Base-by-base conservation (phyloP, 2,888 invertebrate species). In the Leuctra nigra region DNA sequence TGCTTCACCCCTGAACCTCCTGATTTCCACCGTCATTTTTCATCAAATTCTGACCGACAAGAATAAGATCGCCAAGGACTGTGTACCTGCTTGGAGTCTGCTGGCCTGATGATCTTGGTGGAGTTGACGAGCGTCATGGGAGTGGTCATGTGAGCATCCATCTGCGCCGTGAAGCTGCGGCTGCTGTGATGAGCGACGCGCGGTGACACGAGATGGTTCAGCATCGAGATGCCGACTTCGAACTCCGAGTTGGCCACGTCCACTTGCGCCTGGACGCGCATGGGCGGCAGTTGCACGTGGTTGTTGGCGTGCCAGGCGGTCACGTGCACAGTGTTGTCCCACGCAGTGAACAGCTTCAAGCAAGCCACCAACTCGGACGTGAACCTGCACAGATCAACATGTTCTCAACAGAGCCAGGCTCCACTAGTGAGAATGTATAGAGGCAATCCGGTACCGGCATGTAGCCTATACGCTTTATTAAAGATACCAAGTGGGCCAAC, bases 331-430 rank as follows among this genome's bases (percentile, higher is more conserved):
- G 53, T 48, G 4, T 35, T 20, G 23, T 59, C 57, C 50, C 54
- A 58, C n/a, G 54, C 48, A 1, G 59, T 59, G 35, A 44, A 58
- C 23, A 61, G 29, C 35, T 55, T 55, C 23, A 61, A 39, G 33
- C 58, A 53, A 11, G 59, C 41, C 9, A 54, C 33, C 29, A 59
- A 24, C 16, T 56, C 36, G 1, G 48, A 24, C 9, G 53, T 29
- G 38, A 54, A 60, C 44, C 61, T 61, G 53, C n/a, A n/a, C 7
- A 16, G 16, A 47, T n/a, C n/a, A n/a, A n/a, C n/a, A n/a, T n/a
- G n/a, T n/a, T n/a, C n/a, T n/a, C n/a, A n/a, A n/a, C n/a, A n/a
- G n/a, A n/a, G n/a, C n/a, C n/a, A n/a, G n/a, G n/a, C n/a, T n/a
- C n/a, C n/a, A n/a, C n/a, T n/a, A n/a, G n/a, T n/a, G n/a, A n/a